Evolutionary conservation across 2,113 vertebrate species (phyloP), one percentile per base, ranked within the genome.

Genomic region (Erinaceus europaeus): DNA sequence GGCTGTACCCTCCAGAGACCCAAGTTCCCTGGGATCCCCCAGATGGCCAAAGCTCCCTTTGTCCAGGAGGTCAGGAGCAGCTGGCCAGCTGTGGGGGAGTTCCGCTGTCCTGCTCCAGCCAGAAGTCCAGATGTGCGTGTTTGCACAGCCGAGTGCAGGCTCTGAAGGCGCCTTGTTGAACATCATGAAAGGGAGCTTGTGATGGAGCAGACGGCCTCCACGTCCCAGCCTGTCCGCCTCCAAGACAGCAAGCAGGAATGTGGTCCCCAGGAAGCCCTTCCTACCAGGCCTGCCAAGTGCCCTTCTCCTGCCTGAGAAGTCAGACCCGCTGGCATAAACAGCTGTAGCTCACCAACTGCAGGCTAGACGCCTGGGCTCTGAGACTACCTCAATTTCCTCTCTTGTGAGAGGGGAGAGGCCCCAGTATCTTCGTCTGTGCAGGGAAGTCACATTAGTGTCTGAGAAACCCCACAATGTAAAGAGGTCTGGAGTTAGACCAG

Each of bases 221-320:
- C 64, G 29, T 73, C 73, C 88, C 2, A 1, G 91, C 76, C 90
- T 10, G 78, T 84, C 81, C 1, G 92, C 90, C 94, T 95, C 95
- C 95, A 89, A 38, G 94, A 92, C 95, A 94, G 91, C 88, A 46
- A 38, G 42, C 85, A 92, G 82, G 94, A 96, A 94, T 93, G 94
- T 42, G 48, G 83, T 71, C 82, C 1, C 25, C 93, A 95, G 94
- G 95, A 94, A 95, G 93, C 88, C 78, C 88, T 90, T 88, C 85
- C 84, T 61, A 61, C 40, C 32, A 21, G 71, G 53, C 72, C 81
- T 82, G 94, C 94, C 94, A 92, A 92, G 72, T 23, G 57, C 83
- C 72, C 79, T n/a, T 87, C 73, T 75, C 82, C 36, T 0, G 69
- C 61, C 79, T 6, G 15, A 53, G 61, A 57, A 80, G 75, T 38